These are phyloP conservation scores for Machimus atricapillus DNA, from an alignment of 2,888 invertebrate genomes.

Conservation along the genomic window DNA sequence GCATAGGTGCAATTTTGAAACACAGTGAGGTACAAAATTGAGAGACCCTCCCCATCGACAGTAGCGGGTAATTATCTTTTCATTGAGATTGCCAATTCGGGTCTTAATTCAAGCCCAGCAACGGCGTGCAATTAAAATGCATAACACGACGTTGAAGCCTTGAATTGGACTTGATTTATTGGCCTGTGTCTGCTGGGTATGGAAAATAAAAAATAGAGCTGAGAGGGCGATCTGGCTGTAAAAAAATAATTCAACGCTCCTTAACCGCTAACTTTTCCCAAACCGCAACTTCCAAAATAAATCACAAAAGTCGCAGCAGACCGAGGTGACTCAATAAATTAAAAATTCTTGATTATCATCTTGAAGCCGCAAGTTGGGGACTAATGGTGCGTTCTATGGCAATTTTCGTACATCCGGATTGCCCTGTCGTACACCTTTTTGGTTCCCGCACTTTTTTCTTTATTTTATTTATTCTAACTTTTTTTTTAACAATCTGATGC, in stretches of 20 bases:
- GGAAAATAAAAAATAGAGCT: neutral
- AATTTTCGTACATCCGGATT: neutral
- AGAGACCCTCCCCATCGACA: neutral
- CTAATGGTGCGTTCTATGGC: neutral
- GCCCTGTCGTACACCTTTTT: neutral
- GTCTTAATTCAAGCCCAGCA: neutral
- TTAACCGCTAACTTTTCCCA: neutral
- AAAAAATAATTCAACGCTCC: neutral
- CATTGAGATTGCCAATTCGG: neutral
- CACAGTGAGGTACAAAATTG: neutral
- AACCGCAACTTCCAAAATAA: neutral
- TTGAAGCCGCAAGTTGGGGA: neutral
- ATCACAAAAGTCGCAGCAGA: neutral
- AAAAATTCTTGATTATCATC: neutral
- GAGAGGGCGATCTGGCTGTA: neutral
- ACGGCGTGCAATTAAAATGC: neutral
- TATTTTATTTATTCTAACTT: neutral
- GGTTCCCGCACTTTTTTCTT: neutral
- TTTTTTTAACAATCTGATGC: neutral
- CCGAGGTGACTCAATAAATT: neutral
- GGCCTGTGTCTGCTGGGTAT: neutral
- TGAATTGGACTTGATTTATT: neutral
- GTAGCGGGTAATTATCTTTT: neutral
- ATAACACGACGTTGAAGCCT: neutral
- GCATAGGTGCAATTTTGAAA: neutral